Conservation (phyloP, 2,797 vertebrate genomes). For the Anabacerthia variegaticeps region DNA sequence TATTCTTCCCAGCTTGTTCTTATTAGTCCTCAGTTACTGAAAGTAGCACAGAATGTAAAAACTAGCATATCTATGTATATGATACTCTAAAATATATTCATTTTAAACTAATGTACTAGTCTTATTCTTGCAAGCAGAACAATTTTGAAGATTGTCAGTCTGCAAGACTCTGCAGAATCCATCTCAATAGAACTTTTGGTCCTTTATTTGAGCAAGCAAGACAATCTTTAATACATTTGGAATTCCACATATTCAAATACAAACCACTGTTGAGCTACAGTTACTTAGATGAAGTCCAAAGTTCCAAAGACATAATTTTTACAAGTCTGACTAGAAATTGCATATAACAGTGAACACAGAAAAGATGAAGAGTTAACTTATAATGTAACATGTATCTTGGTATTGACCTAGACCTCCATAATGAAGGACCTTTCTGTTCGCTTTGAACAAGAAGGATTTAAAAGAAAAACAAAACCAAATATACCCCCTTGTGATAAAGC, state of each 20-base stretch:
- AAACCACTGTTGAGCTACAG: background rate
- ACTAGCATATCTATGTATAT: background rate
- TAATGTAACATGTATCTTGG: background rate
- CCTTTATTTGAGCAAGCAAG: background rate
- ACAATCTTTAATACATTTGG: background rate
- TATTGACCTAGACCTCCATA: background rate
- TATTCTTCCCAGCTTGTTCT: conserved; percentile 36
- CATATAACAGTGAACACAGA: background rate
- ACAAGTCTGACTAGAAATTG: background rate
- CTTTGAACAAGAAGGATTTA: background rate
- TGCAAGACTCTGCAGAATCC: background rate
- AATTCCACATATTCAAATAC: background rate
- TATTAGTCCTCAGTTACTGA: conserved; percentile 37
- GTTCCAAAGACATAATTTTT: background rate
- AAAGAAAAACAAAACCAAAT: background rate
- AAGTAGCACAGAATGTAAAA: conserved; percentile 62
- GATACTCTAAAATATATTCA: conserved; percentile 39
- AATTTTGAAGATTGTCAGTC: background rate
- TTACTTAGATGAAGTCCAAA: background rate
- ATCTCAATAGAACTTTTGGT: background rate
- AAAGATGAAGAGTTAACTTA: background rate
- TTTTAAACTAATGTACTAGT: conserved; percentile 65
- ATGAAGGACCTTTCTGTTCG: background rate
- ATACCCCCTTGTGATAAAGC: background rate
- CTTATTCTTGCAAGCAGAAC: background rate